Base-by-base conservation (phyloP, 2,797 vertebrate species). In the Aulostomus chinensis region DNA sequence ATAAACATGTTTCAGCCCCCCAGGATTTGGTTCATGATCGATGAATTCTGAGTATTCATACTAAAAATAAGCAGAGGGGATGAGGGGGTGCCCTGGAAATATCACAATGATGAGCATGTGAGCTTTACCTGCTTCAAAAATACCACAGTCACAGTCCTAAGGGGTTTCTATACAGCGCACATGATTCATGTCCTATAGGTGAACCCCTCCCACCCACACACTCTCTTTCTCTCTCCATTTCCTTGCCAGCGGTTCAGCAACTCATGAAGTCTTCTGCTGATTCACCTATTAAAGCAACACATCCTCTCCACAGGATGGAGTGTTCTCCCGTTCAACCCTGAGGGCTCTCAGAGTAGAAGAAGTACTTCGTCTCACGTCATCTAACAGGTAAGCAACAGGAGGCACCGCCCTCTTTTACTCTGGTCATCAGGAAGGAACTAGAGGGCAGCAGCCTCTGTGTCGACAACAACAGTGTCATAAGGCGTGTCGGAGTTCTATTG, bases 101-200 rank as follows among this genome's bases (percentile, higher is more conserved):
- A 29, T 59, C 46, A 56, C 4, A 17, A 21, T 39, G 9, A 56
- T 53, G 22, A 4, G 34, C 37, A 10, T 5, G 9, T n/a, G n/a
- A n/a, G n/a, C n/a, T n/a, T n/a, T n/a, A n/a, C n/a, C n/a, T 73
- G 73, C 60, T 76, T 73, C 29, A 54, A 69, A 59, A 69, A 41
- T 43, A 48, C 45, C 52, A 43, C 59, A 46, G 64, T 59, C 57
- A 64, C 57, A 62, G 73, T 76, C 68, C 58, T n/a, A n/a, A n/a
- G n/a, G n/a, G 51, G 61, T 85, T 83, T 81, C 78, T 80, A 66
- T 72, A 78, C 41, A 63, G 39, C 29, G 58, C 46, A 68, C 52
- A 81, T 81, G 68, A 76, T 78, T 68, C 63, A 74, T 74, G 32
- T 54, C 65, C 48, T 58, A 32, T 60, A 73, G n/a, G n/a, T n/a